Percentiles rank a stretch among this genome's conserved stretches.
phyloP scores from a whole-genome alignment of 2,797 vertebrate genomes.

The Psittacula echo region DNA sequence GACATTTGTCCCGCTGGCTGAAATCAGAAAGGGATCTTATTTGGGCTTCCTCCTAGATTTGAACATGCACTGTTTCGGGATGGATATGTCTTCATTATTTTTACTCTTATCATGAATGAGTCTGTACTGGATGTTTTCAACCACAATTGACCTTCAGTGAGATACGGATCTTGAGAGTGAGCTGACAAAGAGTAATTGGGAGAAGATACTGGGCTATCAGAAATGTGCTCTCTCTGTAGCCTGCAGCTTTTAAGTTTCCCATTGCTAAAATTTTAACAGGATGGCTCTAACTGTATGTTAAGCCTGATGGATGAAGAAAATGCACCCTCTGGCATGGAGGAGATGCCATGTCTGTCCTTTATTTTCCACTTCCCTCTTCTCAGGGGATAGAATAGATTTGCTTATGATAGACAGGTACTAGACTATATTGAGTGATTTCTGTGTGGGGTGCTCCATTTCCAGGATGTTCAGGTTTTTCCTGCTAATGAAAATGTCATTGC shows the following conservation, averaged over 20 bases:
- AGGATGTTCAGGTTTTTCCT: neutral
- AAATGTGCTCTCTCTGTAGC: constrained; percentile 34
- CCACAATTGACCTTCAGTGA: constrained; percentile 63
- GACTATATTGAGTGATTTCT: neutral
- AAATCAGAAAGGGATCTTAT: constrained; percentile 21
- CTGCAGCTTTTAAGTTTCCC: constrained; percentile 59
- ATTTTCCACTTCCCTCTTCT: rapidly evolving
- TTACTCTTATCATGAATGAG: constrained; percentile 47
- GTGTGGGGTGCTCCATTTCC: neutral
- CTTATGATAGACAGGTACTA: neutral
- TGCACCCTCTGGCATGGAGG: neutral
- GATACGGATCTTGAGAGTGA: constrained; percentile 34
- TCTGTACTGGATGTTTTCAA: constrained; percentile 59
- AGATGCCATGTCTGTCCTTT: neutral
- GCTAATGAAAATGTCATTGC: neutral
- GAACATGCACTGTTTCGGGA: neutral
- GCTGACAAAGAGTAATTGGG: constrained; percentile 67
- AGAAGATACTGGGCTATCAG: constrained; percentile 48
- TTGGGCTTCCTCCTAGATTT: constrained; percentile 6
- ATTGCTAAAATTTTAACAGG: constrained; percentile 59
- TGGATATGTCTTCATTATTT: constrained; percentile 55
- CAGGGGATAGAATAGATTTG: constrained; percentile 1
- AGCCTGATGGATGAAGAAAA: constrained; percentile 38
- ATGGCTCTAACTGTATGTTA: constrained; percentile 13
- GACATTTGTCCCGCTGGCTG: constrained; percentile 11